phyloP scores from a whole-genome alignment of 2,113 vertebrate species.

The Murina feae region DNA sequence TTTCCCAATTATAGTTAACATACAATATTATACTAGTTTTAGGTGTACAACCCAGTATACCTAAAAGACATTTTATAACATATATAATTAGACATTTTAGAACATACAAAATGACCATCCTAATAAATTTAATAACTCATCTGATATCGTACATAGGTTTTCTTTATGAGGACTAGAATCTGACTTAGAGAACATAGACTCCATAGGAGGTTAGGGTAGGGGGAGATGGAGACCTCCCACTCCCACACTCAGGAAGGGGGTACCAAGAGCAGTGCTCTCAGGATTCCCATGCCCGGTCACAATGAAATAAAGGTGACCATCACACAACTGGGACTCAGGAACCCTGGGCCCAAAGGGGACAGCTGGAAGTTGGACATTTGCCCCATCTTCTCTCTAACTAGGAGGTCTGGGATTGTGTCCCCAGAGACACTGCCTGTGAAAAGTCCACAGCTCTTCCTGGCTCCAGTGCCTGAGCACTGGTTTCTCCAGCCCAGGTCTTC shows the following conservation, averaged over 20 bases:
- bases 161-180: background rate
- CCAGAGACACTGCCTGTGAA: background rate
- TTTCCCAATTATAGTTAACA: background rate
- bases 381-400: background rate
- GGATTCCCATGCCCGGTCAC: background rate
- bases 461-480: background rate
- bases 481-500: background rate
- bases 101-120: background rate
- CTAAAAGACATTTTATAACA: too few relatives aligned
- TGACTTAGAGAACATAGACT: background rate
- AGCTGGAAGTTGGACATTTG: background rate
- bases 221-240: too few relatives aligned
- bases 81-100: background rate
- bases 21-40: background rate
- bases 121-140: background rate
- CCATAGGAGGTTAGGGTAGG: background rate
- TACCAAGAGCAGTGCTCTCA: background rate
- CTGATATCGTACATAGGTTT: background rate
- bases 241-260: background rate
- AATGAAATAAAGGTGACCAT: background rate
- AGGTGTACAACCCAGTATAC: background rate
- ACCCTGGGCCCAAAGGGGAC: background rate
- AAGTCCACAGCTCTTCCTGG: background rate
- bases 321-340: background rate
- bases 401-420: background rate